These are phyloP conservation scores for Diplodus puntazzo DNA, from an alignment of 2,797 vertebrate species.

Conservation along the genomic window DNA sequence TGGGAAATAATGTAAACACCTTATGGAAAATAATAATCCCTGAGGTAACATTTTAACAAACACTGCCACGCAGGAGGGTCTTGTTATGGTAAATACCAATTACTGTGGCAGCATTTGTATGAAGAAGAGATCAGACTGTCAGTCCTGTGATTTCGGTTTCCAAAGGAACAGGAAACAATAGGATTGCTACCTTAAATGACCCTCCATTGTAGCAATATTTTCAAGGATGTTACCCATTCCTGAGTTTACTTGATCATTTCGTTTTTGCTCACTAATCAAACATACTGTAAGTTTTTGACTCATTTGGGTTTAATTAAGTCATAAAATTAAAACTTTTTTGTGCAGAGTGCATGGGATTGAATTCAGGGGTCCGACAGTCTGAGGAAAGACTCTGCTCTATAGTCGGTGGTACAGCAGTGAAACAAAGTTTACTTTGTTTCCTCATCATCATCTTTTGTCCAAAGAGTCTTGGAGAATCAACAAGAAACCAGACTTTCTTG, in stretches of 20 bases:
- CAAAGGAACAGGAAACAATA: slow-evolving; percentile 19
- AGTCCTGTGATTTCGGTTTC: slow-evolving; percentile 25
- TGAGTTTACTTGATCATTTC: not conserved
- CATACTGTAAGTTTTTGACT: no score
- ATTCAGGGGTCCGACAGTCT: no score
- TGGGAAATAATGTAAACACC: slow-evolving; percentile 22
- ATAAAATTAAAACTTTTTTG: no score
- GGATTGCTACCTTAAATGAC: slow-evolving; percentile 2
- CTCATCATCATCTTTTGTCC: no score
- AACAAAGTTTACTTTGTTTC: no score
- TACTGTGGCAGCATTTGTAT: slow-evolving; percentile 35
- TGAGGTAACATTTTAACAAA: slow-evolving; percentile 24
- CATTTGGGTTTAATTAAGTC: no score
- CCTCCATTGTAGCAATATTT: not conserved
- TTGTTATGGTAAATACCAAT: slow-evolving; percentile 32
- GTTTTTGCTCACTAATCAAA: not conserved
- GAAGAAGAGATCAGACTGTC: not conserved
- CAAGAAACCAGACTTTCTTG: no score
- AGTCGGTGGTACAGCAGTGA: no score
- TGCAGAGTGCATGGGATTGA: no score
- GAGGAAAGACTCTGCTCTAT: no score
- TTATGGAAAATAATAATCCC: slow-evolving; percentile 46
- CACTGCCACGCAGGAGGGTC: slow-evolving; percentile 7
- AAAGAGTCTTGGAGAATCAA: no score
- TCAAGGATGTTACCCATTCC: not conserved